phyloP scores from a whole-genome alignment of 2,113 vertebrate species.

The Psittacus erithacus region DNA sequence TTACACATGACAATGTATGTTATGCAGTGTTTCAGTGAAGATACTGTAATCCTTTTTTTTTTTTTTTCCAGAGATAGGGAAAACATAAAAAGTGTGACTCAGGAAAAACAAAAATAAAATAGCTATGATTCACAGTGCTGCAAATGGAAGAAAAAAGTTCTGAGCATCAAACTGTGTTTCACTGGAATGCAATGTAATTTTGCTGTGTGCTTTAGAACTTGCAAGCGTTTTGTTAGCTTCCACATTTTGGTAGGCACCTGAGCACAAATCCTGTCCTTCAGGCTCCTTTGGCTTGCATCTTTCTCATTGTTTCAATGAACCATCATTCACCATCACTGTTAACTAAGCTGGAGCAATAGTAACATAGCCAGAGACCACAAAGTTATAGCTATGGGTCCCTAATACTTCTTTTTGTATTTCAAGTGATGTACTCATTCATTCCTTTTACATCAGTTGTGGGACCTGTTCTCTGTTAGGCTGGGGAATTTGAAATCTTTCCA shows the following conservation, averaged over 20 bases:
- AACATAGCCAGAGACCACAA: background rate
- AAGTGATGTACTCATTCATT: background rate
- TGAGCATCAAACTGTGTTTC: background rate
- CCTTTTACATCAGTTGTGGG: background rate
- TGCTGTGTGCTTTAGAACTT: background rate
- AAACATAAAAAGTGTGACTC: background rate
- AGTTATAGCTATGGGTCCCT: background rate
- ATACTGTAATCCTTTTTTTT: background rate
- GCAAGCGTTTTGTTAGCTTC: background rate
- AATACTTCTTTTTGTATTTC: background rate
- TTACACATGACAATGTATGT: background rate
- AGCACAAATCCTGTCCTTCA: background rate
- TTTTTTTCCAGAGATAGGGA: background rate
- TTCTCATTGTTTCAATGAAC: background rate
- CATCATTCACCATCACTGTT: background rate
- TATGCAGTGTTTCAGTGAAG: background rate
- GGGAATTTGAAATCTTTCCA: constrained; percentile 2
- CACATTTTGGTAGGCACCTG: background rate
- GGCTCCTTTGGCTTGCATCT: background rate
- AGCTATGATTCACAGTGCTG: background rate
- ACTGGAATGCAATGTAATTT: background rate
- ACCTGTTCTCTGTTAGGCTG: background rate
- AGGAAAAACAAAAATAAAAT: background rate
- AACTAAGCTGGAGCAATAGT: background rate
- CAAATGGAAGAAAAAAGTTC: background rate